Evolutionary conservation across 2,888 invertebrate species (phyloP), one percentile per base, ranked within the genome.

Genomic region (Cerastis leucographa): DNA sequence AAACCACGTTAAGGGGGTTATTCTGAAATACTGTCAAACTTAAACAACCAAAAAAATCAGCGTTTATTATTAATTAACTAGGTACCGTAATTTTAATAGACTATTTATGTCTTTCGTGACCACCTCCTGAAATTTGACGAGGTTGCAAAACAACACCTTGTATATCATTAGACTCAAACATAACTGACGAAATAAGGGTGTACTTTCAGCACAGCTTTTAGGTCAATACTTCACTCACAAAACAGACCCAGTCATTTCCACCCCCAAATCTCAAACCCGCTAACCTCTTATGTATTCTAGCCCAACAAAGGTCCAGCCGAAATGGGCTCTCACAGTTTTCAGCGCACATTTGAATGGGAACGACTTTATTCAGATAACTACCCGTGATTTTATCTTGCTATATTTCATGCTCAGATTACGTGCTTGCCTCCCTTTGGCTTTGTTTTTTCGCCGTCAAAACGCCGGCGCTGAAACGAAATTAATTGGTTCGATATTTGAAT

Each of bases 301-400:
- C 92, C 74, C 73, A 78, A 64, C 81, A 89, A 89, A 91, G 91
- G 95, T 94, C 94, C 94, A 89, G 93, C 87, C 89, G 88, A 93
- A 94, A 92, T 92, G 93, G 92, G 84, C 93, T 89, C 90, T 87
- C 91, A 88, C 93, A 93, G 94, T 94, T 94, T 94, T 93, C 94
- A 94, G 91, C 91, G 91, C 89, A 91, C 94, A 93, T 94, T 95
- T 94, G 95, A 94, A 95, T 95, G 93, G 91, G 91, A 95, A 95
- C 93, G 94, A 93, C 95, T 95, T 94, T 94, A 95, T 95, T 94
- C 93, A 91, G 94, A 95, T 95, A 94, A 93, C 94, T 91, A 89
- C 92, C 87, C 89, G 87, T 88, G 93, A 94, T 94, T 94, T 92
- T 93, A 94, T 93, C 92, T 91, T 89, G 86, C 89, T 89, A 93